Conservation (phyloP, 2,888 invertebrate genomes). For the Ectemnius lituratus region DNA sequence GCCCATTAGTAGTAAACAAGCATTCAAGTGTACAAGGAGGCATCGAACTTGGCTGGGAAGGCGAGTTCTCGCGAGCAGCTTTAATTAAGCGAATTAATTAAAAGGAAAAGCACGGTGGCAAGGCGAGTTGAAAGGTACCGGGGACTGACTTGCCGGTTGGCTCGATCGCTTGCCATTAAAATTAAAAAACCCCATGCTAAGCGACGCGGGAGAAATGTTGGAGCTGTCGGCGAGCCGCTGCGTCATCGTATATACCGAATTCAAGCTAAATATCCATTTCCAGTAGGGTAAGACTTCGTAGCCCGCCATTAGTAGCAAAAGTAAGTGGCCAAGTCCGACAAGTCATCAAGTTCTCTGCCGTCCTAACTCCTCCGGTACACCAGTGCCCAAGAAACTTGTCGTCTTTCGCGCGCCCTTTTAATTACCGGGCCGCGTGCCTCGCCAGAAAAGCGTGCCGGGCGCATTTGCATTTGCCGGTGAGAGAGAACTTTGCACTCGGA, state of each 20-base stretch:
- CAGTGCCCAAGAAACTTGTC: slow-evolving; percentile 24
- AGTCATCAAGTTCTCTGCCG: neutral
- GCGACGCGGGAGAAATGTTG: neutral
- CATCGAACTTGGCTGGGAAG: slow-evolving; percentile 39
- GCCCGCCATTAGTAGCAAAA: neutral
- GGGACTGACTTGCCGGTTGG: neutral
- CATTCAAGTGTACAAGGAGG: slow-evolving; percentile 18
- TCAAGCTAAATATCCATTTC: no score
- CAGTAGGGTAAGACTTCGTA: no score
- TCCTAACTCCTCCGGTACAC: neutral
- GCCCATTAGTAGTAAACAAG: slow-evolving; percentile 41
- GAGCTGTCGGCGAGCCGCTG: no score
- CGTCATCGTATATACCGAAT: no score
- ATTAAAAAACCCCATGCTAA: slow-evolving; percentile 8
- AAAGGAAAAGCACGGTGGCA: slow-evolving; percentile 27
- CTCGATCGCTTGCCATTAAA: slow-evolving; percentile 25
- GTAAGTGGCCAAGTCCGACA: neutral
- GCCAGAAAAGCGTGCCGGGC: slow-evolving; percentile 20
- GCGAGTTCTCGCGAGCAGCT: slow-evolving; percentile 33
- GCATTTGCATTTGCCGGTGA: slow-evolving; percentile 67
- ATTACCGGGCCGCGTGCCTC: slow-evolving; percentile 49
- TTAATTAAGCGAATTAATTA: slow-evolving; percentile 51
- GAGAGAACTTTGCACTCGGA: slow-evolving; percentile 47
- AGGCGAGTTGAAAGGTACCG: no score
- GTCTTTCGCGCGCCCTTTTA: slow-evolving; percentile 52